Evolutionary conservation across 2,797 vertebrate genomes (phyloP).

Genomic region (Pangasius macronema): DNA sequence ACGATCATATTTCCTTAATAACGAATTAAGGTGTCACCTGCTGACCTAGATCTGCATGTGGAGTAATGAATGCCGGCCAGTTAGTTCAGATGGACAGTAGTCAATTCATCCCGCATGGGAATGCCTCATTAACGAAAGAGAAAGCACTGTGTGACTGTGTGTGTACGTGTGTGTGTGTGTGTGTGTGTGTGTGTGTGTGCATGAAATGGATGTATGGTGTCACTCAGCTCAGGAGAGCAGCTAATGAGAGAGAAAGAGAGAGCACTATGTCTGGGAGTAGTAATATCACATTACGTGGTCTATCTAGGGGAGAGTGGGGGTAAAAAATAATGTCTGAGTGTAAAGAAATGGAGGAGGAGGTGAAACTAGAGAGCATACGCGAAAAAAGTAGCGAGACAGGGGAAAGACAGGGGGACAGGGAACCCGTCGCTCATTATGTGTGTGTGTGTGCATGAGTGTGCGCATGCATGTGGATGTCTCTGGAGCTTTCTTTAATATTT

Average conservation of each 20-base stretch:
- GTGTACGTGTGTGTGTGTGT: slow-evolving; percentile 47
- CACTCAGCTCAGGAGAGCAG: slow-evolving; percentile 93
- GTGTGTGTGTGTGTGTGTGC: slow-evolving; percentile 49
- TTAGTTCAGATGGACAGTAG: slow-evolving; percentile 89
- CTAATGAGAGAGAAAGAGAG: slow-evolving; percentile 88
- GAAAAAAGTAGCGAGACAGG: slow-evolving; percentile 21
- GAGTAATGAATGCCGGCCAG: slow-evolving; percentile 86
- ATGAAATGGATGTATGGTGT: slow-evolving; percentile 97
- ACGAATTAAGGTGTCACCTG: slow-evolving; percentile 75
- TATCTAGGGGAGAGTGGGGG: slow-evolving; percentile 71
- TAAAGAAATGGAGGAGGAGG: slow-evolving; percentile 36
- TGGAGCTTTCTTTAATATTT: slow-evolving; percentile 99
- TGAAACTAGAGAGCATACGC: neutral
- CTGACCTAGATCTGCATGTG: slow-evolving; percentile 82
- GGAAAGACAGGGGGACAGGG: slow-evolving; percentile 59
- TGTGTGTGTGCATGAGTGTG: slow-evolving; percentile 43
- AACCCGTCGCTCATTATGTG: slow-evolving; percentile 94
- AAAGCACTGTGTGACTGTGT: slow-evolving; percentile 55
- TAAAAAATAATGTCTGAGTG: slow-evolving; percentile 18
- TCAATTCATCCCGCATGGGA: slow-evolving; percentile 98
- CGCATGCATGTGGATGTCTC: slow-evolving; percentile 73
- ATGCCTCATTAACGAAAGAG: slow-evolving; percentile 91
- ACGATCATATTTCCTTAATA: slow-evolving; percentile 77
- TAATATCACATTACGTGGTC: slow-evolving; percentile 76
- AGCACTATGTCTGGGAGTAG: slow-evolving; percentile 76